These are phyloP conservation scores for Pholis gunnellus DNA, from an alignment of 2,113 vertebrate species.

Conservation along the genomic window DNA sequence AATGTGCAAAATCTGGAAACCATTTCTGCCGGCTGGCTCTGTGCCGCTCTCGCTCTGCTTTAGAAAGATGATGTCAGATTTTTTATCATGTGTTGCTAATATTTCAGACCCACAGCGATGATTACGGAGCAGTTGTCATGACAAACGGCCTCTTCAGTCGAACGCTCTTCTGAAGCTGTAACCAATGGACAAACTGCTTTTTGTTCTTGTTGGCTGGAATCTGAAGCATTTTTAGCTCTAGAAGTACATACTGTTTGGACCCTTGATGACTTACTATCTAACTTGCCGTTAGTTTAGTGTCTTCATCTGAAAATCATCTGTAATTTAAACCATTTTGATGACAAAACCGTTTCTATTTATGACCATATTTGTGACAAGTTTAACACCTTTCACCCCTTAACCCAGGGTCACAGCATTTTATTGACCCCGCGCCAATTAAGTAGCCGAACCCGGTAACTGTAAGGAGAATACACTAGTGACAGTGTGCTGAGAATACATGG, in stretches of 20 bases:
- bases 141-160: constrained; percentile 62
- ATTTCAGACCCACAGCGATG: constrained; percentile 59
- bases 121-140: constrained; percentile 49
- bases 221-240: constrained; percentile 52
- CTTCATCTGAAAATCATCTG: neutral
- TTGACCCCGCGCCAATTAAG: constrained; percentile 46
- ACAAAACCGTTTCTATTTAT: neutral
- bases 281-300: neutral
- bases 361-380: neutral
- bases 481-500: constrained; percentile 67
- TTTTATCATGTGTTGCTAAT: constrained; percentile 70
- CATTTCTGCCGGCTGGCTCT: constrained; percentile 57
- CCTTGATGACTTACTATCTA: constrained; percentile 5
- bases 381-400: constrained; percentile 15
- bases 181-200: constrained; percentile 70
- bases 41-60: constrained; percentile 25
- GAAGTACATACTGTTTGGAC: constrained; percentile 12
- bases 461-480: constrained; percentile 59
- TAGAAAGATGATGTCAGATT: constrained; percentile 76
- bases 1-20: constrained; percentile 72
- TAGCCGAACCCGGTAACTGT: constrained; percentile 50
- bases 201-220: constrained; percentile 66
- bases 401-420: constrained; percentile 18
- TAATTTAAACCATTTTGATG: neutral
- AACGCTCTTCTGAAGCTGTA: constrained; percentile 42